Base-by-base conservation (phyloP, 2,113 vertebrate genomes). In the Dasyornis broadbenti region DNA sequence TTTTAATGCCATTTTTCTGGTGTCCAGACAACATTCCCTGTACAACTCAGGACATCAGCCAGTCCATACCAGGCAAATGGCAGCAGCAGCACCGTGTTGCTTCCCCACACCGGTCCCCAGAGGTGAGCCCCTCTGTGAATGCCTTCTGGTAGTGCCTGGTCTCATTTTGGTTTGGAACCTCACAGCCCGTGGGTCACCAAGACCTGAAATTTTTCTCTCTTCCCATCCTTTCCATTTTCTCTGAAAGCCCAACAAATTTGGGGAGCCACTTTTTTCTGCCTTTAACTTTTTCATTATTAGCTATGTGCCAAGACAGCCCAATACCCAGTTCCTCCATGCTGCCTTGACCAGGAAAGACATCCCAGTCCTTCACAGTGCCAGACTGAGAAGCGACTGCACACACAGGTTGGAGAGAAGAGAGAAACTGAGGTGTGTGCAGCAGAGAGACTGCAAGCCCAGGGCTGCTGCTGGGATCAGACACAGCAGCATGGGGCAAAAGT, bases 371-470 rank as follows among this genome's bases (percentile, higher is more conserved):
- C 78, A 20, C 0, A 2, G 49, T 27, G 50, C 45, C n/a, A 10
- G 31, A 19, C 31, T 69, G 65, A 65, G 61, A 87, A 68, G 27
- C 9, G 23, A 13, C 65, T 79, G 61, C 42, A 70, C 47, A 35
- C 13, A 20, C 16, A 47, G 37, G 3, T 6, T 1, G 5, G 44
- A 77, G 26, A 89, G 39, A 63, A 73, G 56, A 61, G 53, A 65
- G 40, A 54, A 50, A 47, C 0, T 0, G 3, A 57, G 33, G 47
- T 37, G 47, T 66, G 19, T 37, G 33, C 47, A 39, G 52, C 60
- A 49, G 61, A 71, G 23, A 13, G 28, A 82, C 19, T 47, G 21
- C 0, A 2, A 78, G 52, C 45, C 49, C 0, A 0, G 47, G 18
- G 35, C 57, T 92, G 27, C 31, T 9, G 4, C 52, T 88, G 39